Evolutionary conservation across 2,888 invertebrate species (phyloP), one percentile per base, ranked within the genome.

Genomic region (Phengaris arion): DNA sequence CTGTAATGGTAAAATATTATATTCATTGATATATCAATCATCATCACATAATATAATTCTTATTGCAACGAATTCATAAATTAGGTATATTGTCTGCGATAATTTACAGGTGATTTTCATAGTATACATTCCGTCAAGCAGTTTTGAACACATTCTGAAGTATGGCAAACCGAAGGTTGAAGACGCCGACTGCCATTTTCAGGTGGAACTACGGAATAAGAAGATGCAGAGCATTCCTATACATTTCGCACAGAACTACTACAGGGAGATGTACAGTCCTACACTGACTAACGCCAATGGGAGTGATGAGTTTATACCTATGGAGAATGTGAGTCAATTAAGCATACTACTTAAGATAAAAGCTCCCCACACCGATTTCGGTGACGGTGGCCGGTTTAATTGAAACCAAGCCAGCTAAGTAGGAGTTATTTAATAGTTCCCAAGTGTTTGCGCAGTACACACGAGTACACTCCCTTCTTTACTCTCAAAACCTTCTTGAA

Each of bases 71-170:
- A 3, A 22, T 57, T 57, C 9, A 22, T 15, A 22, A 22, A 3
- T 59, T 9, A 48, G 22, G 22, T 48, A 48, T 15, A 15, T 8
- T 6, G 15, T 8, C 59, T 22, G 22, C 15, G 4, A 22, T 59
- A 59, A 0, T 10, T 15, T 59, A 10, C 89, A 5, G 96, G 96
- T 96, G 7, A 94, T 96, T 78, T 96, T 96, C 83, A 85, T 96
- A 76, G 94, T 96, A 77, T 95, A 95, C 82, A 95, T 96, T 81
- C 96, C 96, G 9, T 95, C 96, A 77, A 94, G 95, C 76, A 95
- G 94, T 84, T 95, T 95, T 82, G 96, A 96, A 86, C 95, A 95
- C 82, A 92, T 94, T 68, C 80, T 95, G 22, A 89, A 92, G 75
- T 94, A 94, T 78, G 95, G 95, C 0, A 91, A 89, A 79, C 88